Conservation (phyloP, 2,888 invertebrate species). For the Polylopha cassiicola region DNA sequence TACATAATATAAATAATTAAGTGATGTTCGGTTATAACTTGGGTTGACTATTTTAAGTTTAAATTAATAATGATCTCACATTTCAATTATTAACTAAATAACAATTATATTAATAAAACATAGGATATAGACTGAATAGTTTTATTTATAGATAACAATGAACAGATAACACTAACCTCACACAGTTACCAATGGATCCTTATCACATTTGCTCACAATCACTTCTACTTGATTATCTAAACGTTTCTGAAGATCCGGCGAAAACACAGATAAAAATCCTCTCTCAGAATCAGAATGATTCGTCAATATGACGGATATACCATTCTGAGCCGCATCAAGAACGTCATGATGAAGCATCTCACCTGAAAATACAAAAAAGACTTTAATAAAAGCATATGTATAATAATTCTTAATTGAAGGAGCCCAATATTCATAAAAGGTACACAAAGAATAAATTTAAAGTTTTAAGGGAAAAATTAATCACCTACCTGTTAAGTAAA, state of each 20-base stretch:
- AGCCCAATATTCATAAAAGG: no score
- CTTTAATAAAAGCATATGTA: neutral
- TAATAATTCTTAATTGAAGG: no score
- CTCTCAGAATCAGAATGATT: constrained; percentile 97
- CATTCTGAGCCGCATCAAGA: constrained; percentile 88
- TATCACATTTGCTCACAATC: constrained; percentile 83
- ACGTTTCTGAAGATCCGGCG: constrained; percentile 44
- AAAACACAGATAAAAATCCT: constrained; percentile 85
- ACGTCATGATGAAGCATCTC: constrained; percentile 98
- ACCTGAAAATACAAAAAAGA: constrained; percentile 50
- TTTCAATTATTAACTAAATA: constrained; percentile 24
- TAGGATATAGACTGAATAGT: constrained; percentile 22
- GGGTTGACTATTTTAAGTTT: constrained; percentile 24
- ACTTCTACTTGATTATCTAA: constrained; percentile 77
- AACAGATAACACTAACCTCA: constrained; percentile 43
- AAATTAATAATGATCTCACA: constrained; percentile 67
- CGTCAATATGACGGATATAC: constrained; percentile 88
- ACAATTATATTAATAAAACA: constrained; percentile 30
- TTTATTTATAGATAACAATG: constrained; percentile 9
- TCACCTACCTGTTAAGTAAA: constrained; percentile 85
- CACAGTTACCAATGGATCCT: constrained; percentile 85
- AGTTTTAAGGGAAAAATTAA: constrained; percentile 1
- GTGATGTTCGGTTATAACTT: constrained; percentile 16
- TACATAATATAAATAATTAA: no score
- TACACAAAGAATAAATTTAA: no score